Evolutionary conservation across 2,888 invertebrate genomes (phyloP), one percentile per base, ranked within the genome.

Genomic region (Hyppa rectilinea): DNA sequence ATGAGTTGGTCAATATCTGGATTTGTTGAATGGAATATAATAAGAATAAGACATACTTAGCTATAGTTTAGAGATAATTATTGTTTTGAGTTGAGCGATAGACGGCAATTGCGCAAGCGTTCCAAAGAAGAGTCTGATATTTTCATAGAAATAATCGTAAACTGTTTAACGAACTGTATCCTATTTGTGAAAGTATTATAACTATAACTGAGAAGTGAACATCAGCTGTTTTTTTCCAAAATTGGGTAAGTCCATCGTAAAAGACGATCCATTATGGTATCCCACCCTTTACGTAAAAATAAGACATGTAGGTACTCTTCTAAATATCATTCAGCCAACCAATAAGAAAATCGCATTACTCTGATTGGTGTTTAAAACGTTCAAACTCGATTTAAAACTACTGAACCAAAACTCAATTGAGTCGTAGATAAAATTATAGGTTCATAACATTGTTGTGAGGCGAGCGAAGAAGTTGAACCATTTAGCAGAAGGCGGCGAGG

Each of bases 401-500:
- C 10, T 66, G 31, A 7, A 74, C 43, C 58, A 34, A 40, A 67
- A 72, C 58, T 73, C 65, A 38, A 84, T 85, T 74, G 73, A 80
- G 70, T 70, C 63, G 69, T 72, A 76, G 78, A 84, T 80, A 71
- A 83, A 86, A 82, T 85, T 81, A 82, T 83, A 84, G 86, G 53
- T 34, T 66, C 47, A 72, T 66, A 82, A 88, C 85, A 87, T 85
- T 87, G 88, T 87, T 84, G 81, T 84, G 58, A 40, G 72, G 74
- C 84, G 85, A 78, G 82, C 83, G 73, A 80, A 81, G 82, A 68
- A 77, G 74, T 74, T 56, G 82, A 85, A 85, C 72, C 90, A 91
- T 92, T 92, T 90, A 92, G 87, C 79, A 68, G 84, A 88, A 90
- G 91, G 91, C 91, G 90, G 91, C 83, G 87, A 92, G 89, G 90